Evolutionary conservation across 2,888 invertebrate species (phyloP).

Genomic region (Myathropa florea): DNA sequence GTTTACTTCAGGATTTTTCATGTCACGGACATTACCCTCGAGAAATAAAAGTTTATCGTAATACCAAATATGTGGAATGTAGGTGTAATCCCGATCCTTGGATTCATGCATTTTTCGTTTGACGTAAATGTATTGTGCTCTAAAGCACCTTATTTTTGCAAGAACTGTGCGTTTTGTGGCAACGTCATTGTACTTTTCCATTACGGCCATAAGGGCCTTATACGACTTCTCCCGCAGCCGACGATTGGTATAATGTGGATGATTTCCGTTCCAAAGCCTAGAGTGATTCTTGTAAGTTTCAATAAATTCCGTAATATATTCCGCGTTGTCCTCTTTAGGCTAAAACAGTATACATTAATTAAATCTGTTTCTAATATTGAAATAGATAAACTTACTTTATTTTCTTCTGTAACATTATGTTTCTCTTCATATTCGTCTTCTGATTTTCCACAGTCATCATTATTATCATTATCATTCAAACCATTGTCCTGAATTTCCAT

Average conservation of each 20-base stretch:
- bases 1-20: too few relatives aligned
- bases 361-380: neutral
- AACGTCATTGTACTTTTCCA: conserved; percentile 70
- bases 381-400: neutral
- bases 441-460: too few relatives aligned
- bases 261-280: conserved; percentile 77
- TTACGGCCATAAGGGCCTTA: conserved; percentile 67
- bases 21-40: too few relatives aligned
- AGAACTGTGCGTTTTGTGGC: conserved; percentile 75
- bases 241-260: conserved; percentile 75
- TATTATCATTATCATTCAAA: neutral
- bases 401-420: neutral
- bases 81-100: conserved; percentile 70
- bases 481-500: neutral
- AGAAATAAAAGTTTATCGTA: conserved; percentile 76
- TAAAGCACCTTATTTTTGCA: conserved; percentile 74
- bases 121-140: conserved; percentile 75
- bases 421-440: neutral
- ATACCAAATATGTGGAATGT: conserved; percentile 75
- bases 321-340: conserved; percentile 4
- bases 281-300: conserved; percentile 74
- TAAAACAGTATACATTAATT: neutral
- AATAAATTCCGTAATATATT: conserved; percentile 74
- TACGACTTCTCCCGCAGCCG: conserved; percentile 74
- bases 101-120: conserved; percentile 73